These are phyloP conservation scores for Drosophila setosimentum DNA, from an alignment of 2,888 invertebrate genomes.

Conservation along the genomic window DNA sequence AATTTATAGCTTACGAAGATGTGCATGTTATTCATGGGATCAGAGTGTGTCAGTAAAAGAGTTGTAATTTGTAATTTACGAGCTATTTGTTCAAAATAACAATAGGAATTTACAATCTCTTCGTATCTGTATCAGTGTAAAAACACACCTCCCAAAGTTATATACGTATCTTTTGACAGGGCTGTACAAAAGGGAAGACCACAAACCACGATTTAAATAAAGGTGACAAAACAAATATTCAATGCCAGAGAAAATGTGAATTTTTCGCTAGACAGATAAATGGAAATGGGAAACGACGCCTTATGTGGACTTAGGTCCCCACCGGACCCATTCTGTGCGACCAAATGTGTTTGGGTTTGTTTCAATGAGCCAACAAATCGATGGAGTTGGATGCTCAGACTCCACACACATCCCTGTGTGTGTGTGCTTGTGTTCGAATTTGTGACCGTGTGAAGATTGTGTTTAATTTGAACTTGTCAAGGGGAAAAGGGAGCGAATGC, in stretches of 20 bases:
- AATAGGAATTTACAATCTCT: too few species aligned
- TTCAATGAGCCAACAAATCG: conserved; percentile 48
- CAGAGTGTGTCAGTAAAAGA: background rate
- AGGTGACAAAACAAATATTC: conserved; percentile 55
- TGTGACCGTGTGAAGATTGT: conserved; percentile 48
- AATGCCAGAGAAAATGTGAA: conserved; percentile 34
- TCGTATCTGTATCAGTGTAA: conserved; percentile 14
- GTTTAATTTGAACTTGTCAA: conserved; percentile 69
- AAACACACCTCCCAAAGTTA: background rate
- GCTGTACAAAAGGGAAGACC: conserved; percentile 18
- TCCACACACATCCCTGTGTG: background rate
- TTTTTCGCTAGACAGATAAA: conserved; percentile 28
- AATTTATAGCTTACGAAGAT: background rate
- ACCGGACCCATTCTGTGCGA: conserved; percentile 1
- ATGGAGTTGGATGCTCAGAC: conserved; percentile 11
- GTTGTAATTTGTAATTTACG: background rate
- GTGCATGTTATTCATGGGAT: background rate
- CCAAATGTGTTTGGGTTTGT: conserved; percentile 9
- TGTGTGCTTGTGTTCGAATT: background rate
- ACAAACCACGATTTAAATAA: conserved; percentile 42
- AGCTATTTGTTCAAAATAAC: background rate
- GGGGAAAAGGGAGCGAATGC: conserved; percentile 25
- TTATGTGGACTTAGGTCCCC: conserved; percentile 15
- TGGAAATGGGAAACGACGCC: conserved; percentile 38
- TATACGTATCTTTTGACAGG: conserved; percentile 5